phyloP scores from a whole-genome alignment of 2,888 invertebrate genomes.

The Rambutsinella grinnellia region DNA sequence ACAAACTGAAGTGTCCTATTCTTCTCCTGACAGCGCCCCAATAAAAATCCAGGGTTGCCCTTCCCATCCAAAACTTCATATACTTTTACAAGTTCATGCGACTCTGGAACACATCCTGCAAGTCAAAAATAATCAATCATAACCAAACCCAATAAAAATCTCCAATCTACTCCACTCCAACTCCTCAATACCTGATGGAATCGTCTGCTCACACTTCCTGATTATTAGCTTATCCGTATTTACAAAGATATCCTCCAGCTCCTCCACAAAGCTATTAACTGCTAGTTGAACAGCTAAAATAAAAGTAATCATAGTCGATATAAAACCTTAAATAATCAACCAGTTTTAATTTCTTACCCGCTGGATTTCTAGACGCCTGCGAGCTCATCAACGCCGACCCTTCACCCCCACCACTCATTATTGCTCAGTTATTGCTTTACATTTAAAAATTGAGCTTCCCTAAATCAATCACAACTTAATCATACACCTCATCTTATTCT shows the following conservation, averaged over 20 bases:
- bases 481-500: too few species aligned
- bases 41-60: constrained; percentile 43
- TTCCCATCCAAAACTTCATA: constrained; percentile 55
- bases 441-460: too few species aligned
- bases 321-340: too few species aligned
- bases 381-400: background rate
- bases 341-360: too few species aligned
- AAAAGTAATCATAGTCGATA: constrained; percentile 5
- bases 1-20: constrained; percentile 40
- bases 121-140: background rate
- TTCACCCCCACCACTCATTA: background rate
- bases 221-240: constrained; percentile 53
- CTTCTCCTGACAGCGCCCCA: constrained; percentile 39
- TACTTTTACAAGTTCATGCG: constrained; percentile 26
- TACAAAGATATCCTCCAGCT: constrained; percentile 53
- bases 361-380: background rate
- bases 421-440: too few species aligned
- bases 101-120: constrained; percentile 40
- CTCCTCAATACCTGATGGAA: constrained; percentile 31
- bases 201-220: constrained; percentile 36
- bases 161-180: background rate
- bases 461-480: too few species aligned
- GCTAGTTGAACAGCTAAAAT: constrained; percentile 29
- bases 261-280: constrained; percentile 41
- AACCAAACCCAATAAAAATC: constrained; percentile 11